Percentiles rank a stretch among this genome's conserved stretches.
These are phyloP conservation scores for Melopsittacus undulatus DNA, from an alignment of 2,797 vertebrate genomes.

Conservation along the genomic window DNA sequence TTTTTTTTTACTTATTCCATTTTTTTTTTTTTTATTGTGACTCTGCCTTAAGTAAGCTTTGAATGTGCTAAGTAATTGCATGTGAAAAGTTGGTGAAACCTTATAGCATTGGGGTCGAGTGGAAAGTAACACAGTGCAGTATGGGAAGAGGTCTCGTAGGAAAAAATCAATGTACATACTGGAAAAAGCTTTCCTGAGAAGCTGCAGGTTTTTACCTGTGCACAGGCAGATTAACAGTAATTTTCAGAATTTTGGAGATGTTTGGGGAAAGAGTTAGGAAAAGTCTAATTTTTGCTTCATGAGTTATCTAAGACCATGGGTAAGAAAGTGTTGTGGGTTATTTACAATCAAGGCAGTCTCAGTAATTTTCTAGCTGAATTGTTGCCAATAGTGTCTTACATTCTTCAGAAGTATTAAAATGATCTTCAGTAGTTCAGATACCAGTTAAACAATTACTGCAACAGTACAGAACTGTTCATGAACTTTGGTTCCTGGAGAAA, in stretches of 20 bases:
- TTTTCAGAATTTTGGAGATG: neutral
- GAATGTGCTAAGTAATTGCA: neutral
- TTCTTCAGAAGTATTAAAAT: neutral
- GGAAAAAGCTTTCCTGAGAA: neutral
- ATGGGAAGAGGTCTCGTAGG: neutral
- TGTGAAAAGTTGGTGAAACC: neutral
- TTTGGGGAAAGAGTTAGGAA: neutral
- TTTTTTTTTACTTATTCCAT: neutral
- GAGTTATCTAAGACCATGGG: neutral
- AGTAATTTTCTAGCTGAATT: neutral
- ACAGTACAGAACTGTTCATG: neutral
- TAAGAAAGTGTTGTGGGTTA: neutral
- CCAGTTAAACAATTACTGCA: neutral
- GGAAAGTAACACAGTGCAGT: neutral
- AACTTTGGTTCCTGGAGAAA: neutral
- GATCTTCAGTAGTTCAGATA: neutral
- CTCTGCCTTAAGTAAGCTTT: neutral
- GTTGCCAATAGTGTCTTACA: neutral
- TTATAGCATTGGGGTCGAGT: neutral
- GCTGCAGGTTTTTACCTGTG: neutral
- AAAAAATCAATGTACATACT: neutral
- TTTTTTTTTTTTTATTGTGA: neutral
- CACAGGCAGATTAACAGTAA: neutral
- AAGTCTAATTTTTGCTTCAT: neutral
- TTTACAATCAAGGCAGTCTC: neutral